These are phyloP conservation scores for Habrosyne pyritoides DNA, from an alignment of 2,888 invertebrate species.

Conservation along the genomic window DNA sequence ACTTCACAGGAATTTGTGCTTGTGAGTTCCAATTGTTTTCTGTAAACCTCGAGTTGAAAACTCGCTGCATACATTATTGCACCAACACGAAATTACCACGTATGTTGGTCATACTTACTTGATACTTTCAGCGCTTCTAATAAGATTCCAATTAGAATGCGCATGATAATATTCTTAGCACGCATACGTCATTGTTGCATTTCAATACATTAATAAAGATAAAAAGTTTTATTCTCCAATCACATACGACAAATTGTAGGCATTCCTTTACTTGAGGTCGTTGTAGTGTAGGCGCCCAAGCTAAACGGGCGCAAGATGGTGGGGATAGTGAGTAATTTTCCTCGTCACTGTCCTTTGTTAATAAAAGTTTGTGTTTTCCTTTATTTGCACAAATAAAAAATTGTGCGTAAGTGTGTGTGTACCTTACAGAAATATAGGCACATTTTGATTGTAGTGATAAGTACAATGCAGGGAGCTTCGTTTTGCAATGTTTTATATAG, in stretches of 20 bases:
- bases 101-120: background rate
- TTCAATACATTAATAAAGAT: background rate
- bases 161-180: background rate
- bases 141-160: conserved; percentile 2
- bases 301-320: conserved; percentile 19
- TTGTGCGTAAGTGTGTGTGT: background rate
- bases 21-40: no score
- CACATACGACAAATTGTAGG: conserved; percentile 6
- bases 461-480: no score
- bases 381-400: background rate
- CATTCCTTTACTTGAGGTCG: conserved; percentile 27
- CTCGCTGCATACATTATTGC: background rate
- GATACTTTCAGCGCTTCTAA: background rate
- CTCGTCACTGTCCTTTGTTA: conserved; percentile 45
- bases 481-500: no score
- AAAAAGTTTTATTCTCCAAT: background rate
- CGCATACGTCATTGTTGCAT: background rate
- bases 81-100: no score
- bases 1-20: background rate
- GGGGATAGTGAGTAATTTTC: conserved; percentile 43
- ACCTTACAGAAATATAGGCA: no score
- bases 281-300: conserved; percentile 14
- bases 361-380: conserved; percentile 17
- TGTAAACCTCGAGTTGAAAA: background rate
- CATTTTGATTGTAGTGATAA: no score